These are phyloP conservation scores for Nesogale talazaci DNA, from an alignment of 2,113 vertebrate genomes.

Conservation along the genomic window DNA sequence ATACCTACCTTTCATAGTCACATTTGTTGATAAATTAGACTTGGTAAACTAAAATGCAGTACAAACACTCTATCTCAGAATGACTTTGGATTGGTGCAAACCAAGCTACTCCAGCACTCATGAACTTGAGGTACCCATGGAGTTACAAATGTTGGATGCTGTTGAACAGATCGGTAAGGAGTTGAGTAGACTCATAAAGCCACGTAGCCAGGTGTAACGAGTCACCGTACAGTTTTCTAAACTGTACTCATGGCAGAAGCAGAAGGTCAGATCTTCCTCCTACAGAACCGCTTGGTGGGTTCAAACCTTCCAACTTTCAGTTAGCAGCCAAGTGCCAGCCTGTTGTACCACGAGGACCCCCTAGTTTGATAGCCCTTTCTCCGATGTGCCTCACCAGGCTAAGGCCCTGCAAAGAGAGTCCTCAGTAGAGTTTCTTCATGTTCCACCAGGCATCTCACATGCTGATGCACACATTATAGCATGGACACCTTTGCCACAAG, in stretches of 20 bases:
- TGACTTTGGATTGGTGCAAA: conserved; percentile 14
- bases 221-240: not conserved
- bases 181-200: too few species aligned
- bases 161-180: not conserved
- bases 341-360: not conserved
- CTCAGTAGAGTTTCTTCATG: not conserved
- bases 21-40: not conserved
- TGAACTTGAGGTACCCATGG: not conserved
- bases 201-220: not conserved
- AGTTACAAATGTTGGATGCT: not conserved
- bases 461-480: not conserved
- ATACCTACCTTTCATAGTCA: conserved; percentile 9
- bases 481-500: not conserved
- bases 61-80: not conserved
- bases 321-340: not conserved
- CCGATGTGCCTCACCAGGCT: not conserved
- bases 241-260: not conserved
- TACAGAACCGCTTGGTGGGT: not conserved
- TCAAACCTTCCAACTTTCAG: not conserved
- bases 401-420: not conserved
- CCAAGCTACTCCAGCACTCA: not conserved
- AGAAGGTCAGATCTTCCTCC: not conserved
- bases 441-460: not conserved
- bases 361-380: not conserved
- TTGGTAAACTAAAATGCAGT: conserved; percentile 18